A percentile compares a stretch with the other conserved stretches of the same genome.
Conservation (phyloP, 2,113 vertebrate genomes). For the Cardinalis cardinalis region DNA sequence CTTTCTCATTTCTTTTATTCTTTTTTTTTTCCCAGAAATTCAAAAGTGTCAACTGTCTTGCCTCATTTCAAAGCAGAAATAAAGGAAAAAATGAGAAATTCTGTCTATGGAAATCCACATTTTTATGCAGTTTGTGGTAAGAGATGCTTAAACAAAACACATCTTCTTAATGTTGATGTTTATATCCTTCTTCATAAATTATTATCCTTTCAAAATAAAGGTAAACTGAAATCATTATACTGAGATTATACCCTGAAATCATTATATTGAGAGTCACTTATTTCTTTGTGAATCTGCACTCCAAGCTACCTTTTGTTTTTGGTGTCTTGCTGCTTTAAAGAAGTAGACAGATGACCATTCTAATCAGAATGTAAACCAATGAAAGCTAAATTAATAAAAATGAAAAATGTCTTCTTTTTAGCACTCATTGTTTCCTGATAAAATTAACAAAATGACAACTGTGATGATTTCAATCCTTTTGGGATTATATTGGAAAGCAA, state of each 20-base stretch:
- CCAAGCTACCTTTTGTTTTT: neutral
- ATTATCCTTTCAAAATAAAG: neutral
- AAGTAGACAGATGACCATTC: neutral
- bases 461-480: neutral
- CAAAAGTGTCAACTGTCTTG: neutral
- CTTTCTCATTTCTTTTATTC: accelerated
- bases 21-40: neutral
- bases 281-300: neutral
- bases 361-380: neutral
- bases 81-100: neutral
- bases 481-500: neutral
- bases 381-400: neutral
- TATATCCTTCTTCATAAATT: neutral
- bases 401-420: neutral
- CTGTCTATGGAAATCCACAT: neutral
- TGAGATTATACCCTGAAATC: neutral
- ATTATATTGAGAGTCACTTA: neutral
- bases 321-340: neutral
- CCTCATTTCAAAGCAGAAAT: neutral
- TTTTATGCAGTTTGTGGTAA: neutral
- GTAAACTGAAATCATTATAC: neutral
- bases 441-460: neutral
- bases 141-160: neutral
- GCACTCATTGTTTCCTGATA: neutral
- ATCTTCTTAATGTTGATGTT: neutral